A percentile compares a stretch with the other conserved stretches of the same genome.
phyloP scores from a whole-genome alignment of 2,888 invertebrate genomes.

The Dyspetes luteomarginatus region DNA sequence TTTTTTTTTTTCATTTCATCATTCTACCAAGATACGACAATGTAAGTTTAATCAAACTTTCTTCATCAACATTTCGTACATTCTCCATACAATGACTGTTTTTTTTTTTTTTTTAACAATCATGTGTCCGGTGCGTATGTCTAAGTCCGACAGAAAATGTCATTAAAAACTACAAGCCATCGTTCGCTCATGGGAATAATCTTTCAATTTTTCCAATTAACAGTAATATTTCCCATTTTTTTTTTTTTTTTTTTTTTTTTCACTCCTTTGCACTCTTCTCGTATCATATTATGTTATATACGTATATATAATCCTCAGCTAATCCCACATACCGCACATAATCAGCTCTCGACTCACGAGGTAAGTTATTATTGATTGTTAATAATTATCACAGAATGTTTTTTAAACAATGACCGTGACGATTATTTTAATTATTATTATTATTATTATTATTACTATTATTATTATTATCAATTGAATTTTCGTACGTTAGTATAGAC shows the following conservation, averaged over 20 bases:
- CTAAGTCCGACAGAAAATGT: not conserved
- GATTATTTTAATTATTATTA: conserved; percentile 67
- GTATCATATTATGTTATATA: conserved; percentile 19
- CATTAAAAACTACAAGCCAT: not conserved
- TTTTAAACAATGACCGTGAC: conserved; percentile 81
- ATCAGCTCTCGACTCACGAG: conserved; percentile 45
- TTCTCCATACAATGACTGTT: not conserved
- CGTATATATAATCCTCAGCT: conserved; percentile 10
- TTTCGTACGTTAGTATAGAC: conserved; percentile 60
- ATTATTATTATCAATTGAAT: conserved; percentile 44
- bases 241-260: conserved; percentile 30
- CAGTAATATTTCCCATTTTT: conserved; percentile 25
- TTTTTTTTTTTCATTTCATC: no score
- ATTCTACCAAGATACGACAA: conserved; percentile 74
- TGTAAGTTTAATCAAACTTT: conserved; percentile 22
- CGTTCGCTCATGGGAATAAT: conserved; percentile 26
- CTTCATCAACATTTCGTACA: conserved; percentile 5
- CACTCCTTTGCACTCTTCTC: conserved; percentile 46
- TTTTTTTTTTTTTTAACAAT: no score
- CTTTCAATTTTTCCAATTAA: conserved; percentile 4
- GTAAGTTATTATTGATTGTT: conserved; percentile 82
- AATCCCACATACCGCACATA: conserved; percentile 1
- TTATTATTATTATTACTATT: conserved; percentile 44
- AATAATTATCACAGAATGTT: conserved; percentile 84
- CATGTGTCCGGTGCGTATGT: not conserved